These are phyloP conservation scores for Tetanocera ferruginea DNA, from an alignment of 2,888 invertebrate genomes.

Conservation along the genomic window DNA sequence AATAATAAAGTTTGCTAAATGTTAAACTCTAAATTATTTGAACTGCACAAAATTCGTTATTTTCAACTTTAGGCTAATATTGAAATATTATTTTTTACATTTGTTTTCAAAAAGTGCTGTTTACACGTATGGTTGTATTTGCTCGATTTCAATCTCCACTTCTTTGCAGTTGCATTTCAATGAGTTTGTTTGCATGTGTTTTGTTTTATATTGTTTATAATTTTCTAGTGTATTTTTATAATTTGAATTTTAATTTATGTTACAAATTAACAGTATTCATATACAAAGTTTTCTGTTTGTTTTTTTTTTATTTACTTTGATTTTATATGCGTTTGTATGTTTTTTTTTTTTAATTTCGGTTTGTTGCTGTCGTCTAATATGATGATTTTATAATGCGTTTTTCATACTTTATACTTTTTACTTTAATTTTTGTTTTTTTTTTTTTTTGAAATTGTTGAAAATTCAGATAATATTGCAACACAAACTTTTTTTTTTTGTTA, in stretches of 20 bases:
- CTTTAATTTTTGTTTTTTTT: slow-evolving; percentile 23
- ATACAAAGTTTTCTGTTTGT: not conserved
- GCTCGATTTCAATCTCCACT: not conserved
- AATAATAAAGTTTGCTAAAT: too few relatives aligned
- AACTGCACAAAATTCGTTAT: not conserved
- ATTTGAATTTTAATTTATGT: slow-evolving; percentile 17
- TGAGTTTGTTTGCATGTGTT: not conserved
- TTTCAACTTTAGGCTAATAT: not conserved
- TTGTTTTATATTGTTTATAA: slow-evolving; percentile 15
- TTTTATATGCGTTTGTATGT: not conserved
- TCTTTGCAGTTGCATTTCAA: not conserved
- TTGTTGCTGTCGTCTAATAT: slow-evolving; percentile 35
- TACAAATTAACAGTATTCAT: slow-evolving; percentile 22
- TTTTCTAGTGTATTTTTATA: slow-evolving; percentile 18
- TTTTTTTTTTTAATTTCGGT: slow-evolving; percentile 15
- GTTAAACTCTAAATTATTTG: not conserved
- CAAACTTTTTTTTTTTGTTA: slow-evolving; percentile 37
- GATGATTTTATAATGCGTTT: slow-evolving; percentile 23
- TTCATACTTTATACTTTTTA: slow-evolving; percentile 20
- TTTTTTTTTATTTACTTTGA: too few relatives aligned
- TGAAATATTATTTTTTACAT: not conserved
- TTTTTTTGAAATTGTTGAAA: slow-evolving; percentile 15
- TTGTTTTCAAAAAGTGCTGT: not conserved
- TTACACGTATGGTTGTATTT: not conserved
- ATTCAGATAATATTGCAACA: not conserved